Evolutionary conservation across 2,113 vertebrate genomes (phyloP), one percentile per base, ranked within the genome.

Genomic region (Ptilorrhoa leucosticta): DNA sequence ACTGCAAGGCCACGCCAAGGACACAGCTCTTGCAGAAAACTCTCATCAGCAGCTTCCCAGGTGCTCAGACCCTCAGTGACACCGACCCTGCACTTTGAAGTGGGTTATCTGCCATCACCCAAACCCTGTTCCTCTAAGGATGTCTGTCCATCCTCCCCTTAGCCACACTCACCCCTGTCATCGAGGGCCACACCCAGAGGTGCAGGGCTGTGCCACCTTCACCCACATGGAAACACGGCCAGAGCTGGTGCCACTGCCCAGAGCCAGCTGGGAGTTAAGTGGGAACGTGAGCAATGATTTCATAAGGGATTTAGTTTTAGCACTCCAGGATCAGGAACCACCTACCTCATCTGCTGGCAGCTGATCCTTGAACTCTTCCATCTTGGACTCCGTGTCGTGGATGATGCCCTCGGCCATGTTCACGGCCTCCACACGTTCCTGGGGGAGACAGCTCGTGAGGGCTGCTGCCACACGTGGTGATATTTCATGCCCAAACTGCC

Each of bases 311-410:
- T 35, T 57, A 13, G 58, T 57, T 50, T n/a, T 12, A 33, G 11
- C 33, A 16, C 9, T 11, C 28, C 1, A 2, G 58, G 18, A 80
- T 15, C 28, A 58, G 53, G 19, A 89, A 50, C 9, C 3, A 89
- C 96, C 53, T 27, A 99, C 99, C 98, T 99, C 99, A 76, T 99
- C 99, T 71, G 98, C 98, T 71, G 99, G 99, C 86, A 99, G 97
- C 95, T 99, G 99, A 94, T 99, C 99, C 96, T 99, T 99, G 97
- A 99, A 99, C 96, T 99, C 99, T 93, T 99, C 99, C 99, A 99
- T 99, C 98, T 99, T 99, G 16, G 99, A 98, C 95, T 99, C 99
- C 0, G 99, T 99, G 83, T 99, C 99, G 4, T 99, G 99, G 91
- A 99, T 98, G 87, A 99, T 99, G 89, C 99, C 99, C 97, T 99